Evolutionary conservation across 1,140 invertebrate species (phyloP), one percentile per base, ranked within the genome.

Genomic region (Sminthurinus signatus): DNA sequence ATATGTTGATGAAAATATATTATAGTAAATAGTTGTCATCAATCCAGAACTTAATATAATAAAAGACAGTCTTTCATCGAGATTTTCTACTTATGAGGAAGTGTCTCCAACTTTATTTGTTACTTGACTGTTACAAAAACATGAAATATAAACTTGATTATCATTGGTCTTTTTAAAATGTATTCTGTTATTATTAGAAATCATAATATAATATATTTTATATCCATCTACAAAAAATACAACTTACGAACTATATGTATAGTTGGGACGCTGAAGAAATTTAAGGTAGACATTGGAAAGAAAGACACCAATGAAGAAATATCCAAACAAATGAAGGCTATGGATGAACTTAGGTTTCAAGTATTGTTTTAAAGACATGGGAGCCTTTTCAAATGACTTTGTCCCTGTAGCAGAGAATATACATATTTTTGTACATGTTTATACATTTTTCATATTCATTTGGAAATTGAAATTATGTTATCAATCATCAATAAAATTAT

Each of bases 291-390:
- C 25, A 10, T 15, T 28, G 8, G 23, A 14, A 52, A 52, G 50
- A 27, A 52, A 52, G 2, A 52, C 25, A 27, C 50, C 50, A 28
- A 52, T 29, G 27, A 52, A 14, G n/a, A 27, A 52, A 25, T 52
- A 29, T 10, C 4, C 10, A 29, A 52, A 14, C 4, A 15, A 8
- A n/a, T 52, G 27, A 2, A 15, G 27, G n/a, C 14, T 8, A 23
- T 52, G 8, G n/a, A 2, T 28, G 10, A 52, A n/a, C 12, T 23
- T 15, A 4, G 21, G 21, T 28, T 52, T 27, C 12, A 14, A 27
- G 27, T 28, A 25, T 52, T 23, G 19, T 27, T 27, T 52, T 25
- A 36, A 8, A 36, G 32, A 36, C 32, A 36, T 36, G 5, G 32
- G 32, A 15, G 32, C 32, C 15, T 52, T 52, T 8, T 5, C 10